Conservation (phyloP, 2,113 vertebrate genomes). For the Perca fluviatilis region DNA sequence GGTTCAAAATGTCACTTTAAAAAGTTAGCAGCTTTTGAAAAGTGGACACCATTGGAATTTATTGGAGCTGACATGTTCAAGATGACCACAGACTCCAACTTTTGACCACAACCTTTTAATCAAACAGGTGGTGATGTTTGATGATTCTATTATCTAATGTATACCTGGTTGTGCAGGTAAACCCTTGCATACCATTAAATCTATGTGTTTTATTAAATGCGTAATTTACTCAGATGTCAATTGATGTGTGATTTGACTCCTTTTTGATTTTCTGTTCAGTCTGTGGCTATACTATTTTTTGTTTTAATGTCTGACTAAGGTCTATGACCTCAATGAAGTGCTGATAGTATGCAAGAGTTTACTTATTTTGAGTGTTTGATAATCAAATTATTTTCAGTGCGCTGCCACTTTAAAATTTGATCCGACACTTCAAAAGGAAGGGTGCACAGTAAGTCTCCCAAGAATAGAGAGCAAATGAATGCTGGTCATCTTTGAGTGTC, state of each 20-base stretch:
- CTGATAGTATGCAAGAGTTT: background rate
- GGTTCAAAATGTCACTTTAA: background rate
- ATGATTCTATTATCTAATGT: background rate
- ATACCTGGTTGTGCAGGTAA: background rate
- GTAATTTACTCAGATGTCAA: background rate
- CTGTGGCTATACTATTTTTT: background rate
- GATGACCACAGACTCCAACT: background rate
- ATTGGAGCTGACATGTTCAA: background rate
- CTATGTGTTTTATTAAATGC: background rate
- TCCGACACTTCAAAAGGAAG: background rate
- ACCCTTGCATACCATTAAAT: background rate
- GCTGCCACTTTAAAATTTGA: constrained; percentile 17
- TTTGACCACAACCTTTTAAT: constrained; percentile 1
- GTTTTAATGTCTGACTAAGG: background rate
- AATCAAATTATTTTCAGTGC: background rate
- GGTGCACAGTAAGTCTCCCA: background rate
- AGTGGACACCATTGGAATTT: background rate
- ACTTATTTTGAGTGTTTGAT: background rate
- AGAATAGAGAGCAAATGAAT: constrained; percentile 16
- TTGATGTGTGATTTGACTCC: background rate
- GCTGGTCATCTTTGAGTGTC: constrained; percentile 35
- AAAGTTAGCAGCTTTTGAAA: background rate
- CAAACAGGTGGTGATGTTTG: background rate
- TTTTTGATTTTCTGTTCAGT: background rate
- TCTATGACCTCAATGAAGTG: background rate